Base-by-base conservation (phyloP, 2,797 vertebrate genomes). In the Esox lucius region DNA sequence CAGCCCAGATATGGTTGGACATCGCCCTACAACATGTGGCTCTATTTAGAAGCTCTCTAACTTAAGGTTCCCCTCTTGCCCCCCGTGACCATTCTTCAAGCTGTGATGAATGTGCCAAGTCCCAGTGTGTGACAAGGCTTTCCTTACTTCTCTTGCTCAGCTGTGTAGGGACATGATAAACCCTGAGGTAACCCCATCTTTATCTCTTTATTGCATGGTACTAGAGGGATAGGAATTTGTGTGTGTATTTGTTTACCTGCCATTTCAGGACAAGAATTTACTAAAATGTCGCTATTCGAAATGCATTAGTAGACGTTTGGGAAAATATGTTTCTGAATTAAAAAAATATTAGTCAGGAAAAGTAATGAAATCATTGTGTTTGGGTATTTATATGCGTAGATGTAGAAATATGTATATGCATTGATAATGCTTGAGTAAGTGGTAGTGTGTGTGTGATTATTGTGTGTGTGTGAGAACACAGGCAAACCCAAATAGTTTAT, bases 21-120 rank as follows among this genome's bases (percentile, higher is more conserved):
- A 62, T 66, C 22, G 70, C 75, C 75, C 78, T 35, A 16, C 71
- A 75, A 84, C 88, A 92, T 89, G 86, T 91, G 91, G 83, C 71
- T 90, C 72, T 89, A 84, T 74, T 90, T 89, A 88, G 78, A 51
- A 51, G 75, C 79, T 15, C 80, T 84, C 84, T 83, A 84, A 85
- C 81, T 85, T 85, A 74, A 33, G 74, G 3, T 62, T 75, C 64
- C 66, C 53, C 31, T 53, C 17, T 42, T 13, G 59, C 70, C 75
- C 78, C 74, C 81, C 56, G 49, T 66, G 42, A 42, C 70, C 82
- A 35, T 22, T 74, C 69, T 74, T 79, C 53, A 68, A n/a, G 56
- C 81, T 24, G 68, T 75, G 83, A 84, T 79, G 81, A 75, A 62
- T 79, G 64, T 71, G 80, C 80, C 75, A 53, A 75, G 71, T 82